Percentiles rank a stretch among this genome's conserved stretches.
These are phyloP conservation scores for Campopleginae sp. DNA, from an alignment of 2,888 invertebrate species.

Conservation along the genomic window DNA sequence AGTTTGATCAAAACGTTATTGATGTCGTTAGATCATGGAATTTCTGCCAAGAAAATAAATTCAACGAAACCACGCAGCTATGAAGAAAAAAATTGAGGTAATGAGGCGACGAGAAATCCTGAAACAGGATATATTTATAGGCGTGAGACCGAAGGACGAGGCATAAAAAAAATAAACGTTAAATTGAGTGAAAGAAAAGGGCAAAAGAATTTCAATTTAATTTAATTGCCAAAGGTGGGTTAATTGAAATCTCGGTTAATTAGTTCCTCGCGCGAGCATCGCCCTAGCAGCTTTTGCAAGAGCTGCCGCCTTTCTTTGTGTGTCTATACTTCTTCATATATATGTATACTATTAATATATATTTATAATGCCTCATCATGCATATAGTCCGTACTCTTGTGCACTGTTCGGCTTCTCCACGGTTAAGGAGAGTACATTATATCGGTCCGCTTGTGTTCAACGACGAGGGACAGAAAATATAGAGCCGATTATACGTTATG, in stretches of 20 bases:
- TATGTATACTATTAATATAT: constrained; percentile 16
- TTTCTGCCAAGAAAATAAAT: not conserved
- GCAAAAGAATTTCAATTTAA: constrained; percentile 75
- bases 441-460: constrained; percentile 25
- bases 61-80: not conserved
- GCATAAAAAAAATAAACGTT: constrained; percentile 27
- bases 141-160: constrained; percentile 14
- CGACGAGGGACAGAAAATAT: constrained; percentile 61
- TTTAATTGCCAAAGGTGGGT: constrained; percentile 77
- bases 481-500: constrained; percentile 65
- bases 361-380: constrained; percentile 53
- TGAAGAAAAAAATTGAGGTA: not conserved
- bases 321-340: constrained; percentile 12
- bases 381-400: constrained; percentile 39
- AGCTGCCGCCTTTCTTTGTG: constrained; percentile 21
- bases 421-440: constrained; percentile 53
- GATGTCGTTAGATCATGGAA: not conserved
- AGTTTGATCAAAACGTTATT: not conserved
- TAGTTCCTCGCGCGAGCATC: constrained; percentile 67
- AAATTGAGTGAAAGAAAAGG: constrained; percentile 59
- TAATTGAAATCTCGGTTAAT: constrained; percentile 78
- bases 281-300: constrained; percentile 48
- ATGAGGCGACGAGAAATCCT: constrained; percentile 14
- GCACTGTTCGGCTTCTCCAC: constrained; percentile 56
- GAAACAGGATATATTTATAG: constrained; percentile 38